Evolutionary conservation across 2,888 invertebrate genomes (phyloP).

Genomic region (Trissolcus japonicus): DNA sequence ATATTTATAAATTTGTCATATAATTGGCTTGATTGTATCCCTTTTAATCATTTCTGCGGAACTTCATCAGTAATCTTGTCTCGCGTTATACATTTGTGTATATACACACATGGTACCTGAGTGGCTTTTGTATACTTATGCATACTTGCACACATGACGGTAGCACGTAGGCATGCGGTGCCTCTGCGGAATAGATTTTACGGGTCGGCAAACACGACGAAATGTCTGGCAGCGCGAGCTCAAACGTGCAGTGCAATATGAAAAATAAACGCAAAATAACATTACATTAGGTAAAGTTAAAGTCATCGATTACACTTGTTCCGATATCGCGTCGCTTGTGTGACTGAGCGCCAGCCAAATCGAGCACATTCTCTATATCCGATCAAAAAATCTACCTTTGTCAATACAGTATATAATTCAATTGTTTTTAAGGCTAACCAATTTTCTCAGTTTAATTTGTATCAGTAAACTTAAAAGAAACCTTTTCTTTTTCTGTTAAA

Average conservation of each 20-base stretch:
- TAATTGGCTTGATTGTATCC: constrained; percentile 45
- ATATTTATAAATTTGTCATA: constrained; percentile 27
- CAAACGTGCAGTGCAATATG: constrained; percentile 12
- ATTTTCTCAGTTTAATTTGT: not conserved
- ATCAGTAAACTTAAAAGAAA: not conserved
- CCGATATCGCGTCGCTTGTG: constrained; percentile 21
- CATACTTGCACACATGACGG: constrained; percentile 43
- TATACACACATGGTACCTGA: constrained; percentile 6
- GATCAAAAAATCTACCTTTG: constrained; percentile 10
- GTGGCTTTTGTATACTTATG: constrained; percentile 34
- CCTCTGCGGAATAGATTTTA: constrained; percentile 49
- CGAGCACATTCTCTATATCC: constrained; percentile 6
- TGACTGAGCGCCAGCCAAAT: constrained; percentile 25
- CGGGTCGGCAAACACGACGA: constrained; percentile 40
- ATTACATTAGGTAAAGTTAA: constrained; percentile 23
- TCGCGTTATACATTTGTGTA: constrained; percentile 31
- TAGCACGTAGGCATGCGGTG: constrained; percentile 45
- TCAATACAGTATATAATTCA: constrained; percentile 6
- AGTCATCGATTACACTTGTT: constrained; percentile 29
- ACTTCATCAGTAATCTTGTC: constrained; percentile 34
- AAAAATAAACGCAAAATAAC: constrained; percentile 31
- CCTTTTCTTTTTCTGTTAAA: not conserved
- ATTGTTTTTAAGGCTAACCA: constrained; percentile 8
- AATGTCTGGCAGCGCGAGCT: constrained; percentile 24
- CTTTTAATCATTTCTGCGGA: constrained; percentile 35